phyloP scores from a whole-genome alignment of 2,888 invertebrate species.

The Ceraclea dissimilis region DNA sequence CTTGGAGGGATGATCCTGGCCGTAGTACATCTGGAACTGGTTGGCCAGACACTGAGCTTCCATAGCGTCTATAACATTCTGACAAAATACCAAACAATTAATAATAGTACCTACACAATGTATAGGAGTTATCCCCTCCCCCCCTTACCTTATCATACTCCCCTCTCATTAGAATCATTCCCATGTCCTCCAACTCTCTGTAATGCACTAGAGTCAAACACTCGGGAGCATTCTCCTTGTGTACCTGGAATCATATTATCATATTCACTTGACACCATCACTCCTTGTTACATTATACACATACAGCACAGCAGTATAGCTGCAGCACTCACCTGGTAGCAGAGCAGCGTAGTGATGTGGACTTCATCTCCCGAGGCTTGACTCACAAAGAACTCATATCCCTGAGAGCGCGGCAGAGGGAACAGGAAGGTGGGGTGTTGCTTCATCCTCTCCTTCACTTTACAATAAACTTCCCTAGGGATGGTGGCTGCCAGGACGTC shows the following conservation, averaged over 20 bases:
- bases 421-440: constrained; percentile 66
- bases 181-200: constrained; percentile 65
- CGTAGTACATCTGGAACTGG: constrained; percentile 79
- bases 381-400: constrained; percentile 78
- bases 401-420: constrained; percentile 72
- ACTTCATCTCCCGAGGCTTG: constrained; percentile 66
- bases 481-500: constrained; percentile 70
- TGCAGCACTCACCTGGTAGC: constrained; percentile 58
- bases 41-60: constrained; percentile 84
- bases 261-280: neutral
- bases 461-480: constrained; percentile 51
- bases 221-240: constrained; percentile 84
- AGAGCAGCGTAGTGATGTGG: constrained; percentile 78
- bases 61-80: constrained; percentile 61
- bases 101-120: no score
- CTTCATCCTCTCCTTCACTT: constrained; percentile 50
- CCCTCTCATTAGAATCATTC: constrained; percentile 75
- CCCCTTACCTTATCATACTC: constrained; percentile 64
- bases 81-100: constrained; percentile 22
- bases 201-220: constrained; percentile 76
- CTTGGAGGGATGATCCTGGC: constrained; percentile 55
- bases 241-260: constrained; percentile 44
- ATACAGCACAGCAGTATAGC: no score
- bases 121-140: no score
- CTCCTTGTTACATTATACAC: no score